A percentile compares a stretch with the other conserved stretches of the same genome.
phyloP scores from a whole-genome alignment of 1,140 invertebrate genomes.

The Trichonephila inaurata region DNA sequence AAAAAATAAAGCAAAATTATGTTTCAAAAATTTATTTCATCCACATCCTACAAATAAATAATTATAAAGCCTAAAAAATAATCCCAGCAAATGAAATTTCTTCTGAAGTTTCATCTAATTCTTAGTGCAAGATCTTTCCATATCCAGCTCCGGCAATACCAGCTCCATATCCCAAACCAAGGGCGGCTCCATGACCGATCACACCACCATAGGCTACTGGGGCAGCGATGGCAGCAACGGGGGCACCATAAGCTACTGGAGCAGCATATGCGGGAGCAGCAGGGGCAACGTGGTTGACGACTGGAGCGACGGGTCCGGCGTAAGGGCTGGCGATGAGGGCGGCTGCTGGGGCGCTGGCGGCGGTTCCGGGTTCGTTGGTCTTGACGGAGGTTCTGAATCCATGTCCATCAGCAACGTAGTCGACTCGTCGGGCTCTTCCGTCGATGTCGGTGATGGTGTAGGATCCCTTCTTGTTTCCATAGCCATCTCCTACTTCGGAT shows the following conservation, averaged over 20 bases:
- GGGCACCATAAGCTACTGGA: conserved; percentile 1
- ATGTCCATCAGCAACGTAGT: no score
- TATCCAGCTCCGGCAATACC: not conserved
- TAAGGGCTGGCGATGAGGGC: no score
- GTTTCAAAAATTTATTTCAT: not conserved
- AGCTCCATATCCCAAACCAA: not conserved
- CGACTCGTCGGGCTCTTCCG: no score
- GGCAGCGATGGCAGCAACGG: not conserved
- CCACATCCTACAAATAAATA: not conserved
- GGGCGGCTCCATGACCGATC: not conserved
- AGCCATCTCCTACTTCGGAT: conserved; percentile 69
- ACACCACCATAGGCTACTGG: not conserved
- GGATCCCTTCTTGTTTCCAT: no score
- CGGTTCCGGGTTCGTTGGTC: no score
- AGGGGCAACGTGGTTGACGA: no score
- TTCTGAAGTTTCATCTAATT: not conserved
- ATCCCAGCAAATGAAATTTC: not conserved
- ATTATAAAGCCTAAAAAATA: not conserved
- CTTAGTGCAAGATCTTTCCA: not conserved
- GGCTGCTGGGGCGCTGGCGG: no score
- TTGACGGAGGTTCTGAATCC: no score
- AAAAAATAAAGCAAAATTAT: not conserved
- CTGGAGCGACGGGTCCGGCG: no score
- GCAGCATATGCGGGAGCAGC: conserved; percentile 40
- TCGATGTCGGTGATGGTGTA: no score